Evolutionary conservation across 2,888 invertebrate genomes (phyloP), one percentile per base, ranked within the genome.

Genomic region (Noctua comes): DNA sequence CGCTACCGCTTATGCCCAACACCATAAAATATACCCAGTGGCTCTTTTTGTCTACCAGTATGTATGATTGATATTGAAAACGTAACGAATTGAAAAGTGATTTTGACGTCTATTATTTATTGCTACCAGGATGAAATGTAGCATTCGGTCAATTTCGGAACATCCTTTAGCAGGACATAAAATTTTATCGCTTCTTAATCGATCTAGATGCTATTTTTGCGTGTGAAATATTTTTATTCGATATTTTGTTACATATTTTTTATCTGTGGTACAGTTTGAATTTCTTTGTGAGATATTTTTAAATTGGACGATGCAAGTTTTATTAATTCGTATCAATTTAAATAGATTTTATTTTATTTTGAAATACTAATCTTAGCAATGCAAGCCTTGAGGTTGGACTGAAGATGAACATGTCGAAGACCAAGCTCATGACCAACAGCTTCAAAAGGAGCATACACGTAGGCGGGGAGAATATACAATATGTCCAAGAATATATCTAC

Each of bases 71-170:
- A 95, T 95, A 95, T 94, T 89, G 91, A 91, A 94, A 92, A 93
- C 92, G 93, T 93, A 94, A 93, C 94, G 93, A 95, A 95, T 95
- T 89, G 91, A 89, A 93, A 94, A 94, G 93, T 94, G 92, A 93
- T 93, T 91, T 91, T 93, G 95, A 94, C 94, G 91, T 92, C 90
- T 90, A 86, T 91, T 93, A 94, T 95, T 93, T 92, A 93, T 94
- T 92, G 85, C 88, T 82, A 77, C 79, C 16, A 79, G 76, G 74
- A 86, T 79, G 27, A 72, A 84, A 71, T 66, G 90, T 75, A 64
- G 87, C 87, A 79, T 86, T 87, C 24, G 68, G 36, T 43, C 66
- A 82, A 76, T 78, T 84, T 88, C n/a, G 31, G 65, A 70, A 82
- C 66, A 88, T 87, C 88, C 84, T 86, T 87, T 68, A 48, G 46